These are phyloP conservation scores for Drosophila niveifrons DNA, from an alignment of 2,888 invertebrate genomes.

Conservation along the genomic window DNA sequence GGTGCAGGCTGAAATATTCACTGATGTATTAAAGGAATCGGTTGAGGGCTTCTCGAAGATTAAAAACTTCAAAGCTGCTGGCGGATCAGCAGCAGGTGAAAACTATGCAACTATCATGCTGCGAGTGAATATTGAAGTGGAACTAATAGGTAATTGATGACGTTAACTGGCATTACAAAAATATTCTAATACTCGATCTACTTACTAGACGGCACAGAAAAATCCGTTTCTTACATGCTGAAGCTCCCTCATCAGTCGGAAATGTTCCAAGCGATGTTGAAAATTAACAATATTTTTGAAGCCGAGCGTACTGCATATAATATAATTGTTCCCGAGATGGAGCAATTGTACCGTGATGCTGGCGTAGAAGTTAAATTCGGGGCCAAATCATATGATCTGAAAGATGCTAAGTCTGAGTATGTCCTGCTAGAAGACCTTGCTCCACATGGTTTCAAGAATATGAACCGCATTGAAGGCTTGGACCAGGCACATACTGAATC, in stretches of 20 bases:
- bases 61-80: conserved; percentile 41
- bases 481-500: conserved; percentile 73
- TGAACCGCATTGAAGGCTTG: conserved; percentile 73
- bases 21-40: conserved; percentile 33
- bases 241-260: conserved; percentile 61
- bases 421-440: conserved; percentile 78
- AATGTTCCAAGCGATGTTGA: conserved; percentile 43
- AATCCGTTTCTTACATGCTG: conserved; percentile 63
- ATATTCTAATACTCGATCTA: not conserved
- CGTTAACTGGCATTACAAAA: not conserved
- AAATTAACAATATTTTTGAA: conserved; percentile 66
- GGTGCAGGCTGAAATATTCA: conserved; percentile 47
- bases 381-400: conserved; percentile 67
- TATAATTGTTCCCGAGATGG: conserved; percentile 74
- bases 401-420: conserved; percentile 49
- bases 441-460: conserved; percentile 70
- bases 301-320: conserved; percentile 73
- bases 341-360: conserved; percentile 67
- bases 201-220: conserved; percentile 28
- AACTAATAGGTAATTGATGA: conserved; percentile 59
- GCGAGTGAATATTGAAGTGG: conserved; percentile 68
- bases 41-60: conserved; percentile 46
- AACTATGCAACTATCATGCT: conserved; percentile 81
- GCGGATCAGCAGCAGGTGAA: conserved; percentile 74
- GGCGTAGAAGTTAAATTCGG: conserved; percentile 72